Evolutionary conservation across 2,113 vertebrate genomes (phyloP), one percentile per base, ranked within the genome.

Genomic region (Microcebus griseorufus): DNA sequence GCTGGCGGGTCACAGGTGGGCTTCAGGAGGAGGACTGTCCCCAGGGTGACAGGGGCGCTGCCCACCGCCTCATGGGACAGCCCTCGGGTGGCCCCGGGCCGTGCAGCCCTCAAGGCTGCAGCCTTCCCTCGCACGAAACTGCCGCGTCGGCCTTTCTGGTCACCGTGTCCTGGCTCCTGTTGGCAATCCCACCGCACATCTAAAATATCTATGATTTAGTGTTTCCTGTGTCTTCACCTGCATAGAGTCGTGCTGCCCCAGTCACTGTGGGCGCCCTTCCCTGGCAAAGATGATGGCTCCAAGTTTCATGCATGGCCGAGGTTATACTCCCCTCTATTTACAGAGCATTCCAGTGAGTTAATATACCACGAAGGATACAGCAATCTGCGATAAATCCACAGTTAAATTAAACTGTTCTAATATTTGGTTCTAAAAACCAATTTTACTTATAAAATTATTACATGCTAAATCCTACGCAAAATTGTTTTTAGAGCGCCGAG

Each of bases 121-220:
- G 17, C 8, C 0, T 62, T 42, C 29, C 9, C 23, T n/a, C 18
- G 1, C 1, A 0, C 1, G 60, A 34, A 48, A 37, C 53, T 0
- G 0, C 13, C 20, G 32, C 16, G 23, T 9, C 3, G 2, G 7
- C 34, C 25, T 45, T 5, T 6, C 25, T 2, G 8, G 11, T 5
- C 6, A 0, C 6, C 22, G 2, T 9, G 10, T 37, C 34, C 29
- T 37, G 0, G 25, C 7, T 62, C 25, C 34, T 34, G 29, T 29
- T 45, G 17, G 20, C 5, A 6, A 16, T 3, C 7, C 42, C 60
- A 2, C 23, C 13, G 14, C 73, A 0, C 2, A 22, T 25, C 37
- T 10, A 79, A 87, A 65, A 11, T 13, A 9, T 2, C 32, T 12
- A 37, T 27, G 9, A n/a, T 42, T 23, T 42, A 13, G 39, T 34